These are phyloP conservation scores for Sinocyclocheilus grahami DNA, from an alignment of 2,113 vertebrate species.

Conservation along the genomic window DNA sequence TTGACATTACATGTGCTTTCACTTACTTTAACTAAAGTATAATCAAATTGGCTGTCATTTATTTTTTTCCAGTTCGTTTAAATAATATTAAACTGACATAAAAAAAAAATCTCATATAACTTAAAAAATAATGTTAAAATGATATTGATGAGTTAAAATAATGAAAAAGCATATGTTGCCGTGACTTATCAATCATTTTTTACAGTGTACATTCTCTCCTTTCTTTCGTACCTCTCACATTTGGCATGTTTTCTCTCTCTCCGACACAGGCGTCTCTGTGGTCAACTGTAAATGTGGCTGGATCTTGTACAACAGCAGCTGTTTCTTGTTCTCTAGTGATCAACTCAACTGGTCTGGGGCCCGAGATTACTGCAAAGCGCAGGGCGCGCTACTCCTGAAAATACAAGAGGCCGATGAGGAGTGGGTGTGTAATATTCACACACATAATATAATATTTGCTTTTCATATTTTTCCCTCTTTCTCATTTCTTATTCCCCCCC, in stretches of 20 bases:
- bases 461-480: background rate
- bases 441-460: background rate
- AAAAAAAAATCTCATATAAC: no score
- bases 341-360: background rate
- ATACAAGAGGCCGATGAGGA: background rate
- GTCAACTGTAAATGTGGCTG: background rate
- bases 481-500: background rate
- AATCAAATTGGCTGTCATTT: no score
- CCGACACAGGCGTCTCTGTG: background rate
- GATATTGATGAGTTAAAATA: no score
- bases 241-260: background rate
- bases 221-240: no score
- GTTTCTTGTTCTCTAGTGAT: background rate
- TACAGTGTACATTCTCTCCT: background rate
- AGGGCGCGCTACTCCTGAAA: background rate
- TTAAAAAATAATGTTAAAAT: no score
- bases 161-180: background rate
- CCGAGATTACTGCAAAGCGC: background rate
- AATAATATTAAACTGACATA: no score
- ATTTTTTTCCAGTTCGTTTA: no score
- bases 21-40: no score
- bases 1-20: no score
- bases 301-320: background rate
- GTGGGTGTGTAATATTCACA: background rate
- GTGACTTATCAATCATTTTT: background rate